These are phyloP conservation scores for Sisyra nigra DNA, from an alignment of 2,888 invertebrate genomes.

Conservation along the genomic window DNA sequence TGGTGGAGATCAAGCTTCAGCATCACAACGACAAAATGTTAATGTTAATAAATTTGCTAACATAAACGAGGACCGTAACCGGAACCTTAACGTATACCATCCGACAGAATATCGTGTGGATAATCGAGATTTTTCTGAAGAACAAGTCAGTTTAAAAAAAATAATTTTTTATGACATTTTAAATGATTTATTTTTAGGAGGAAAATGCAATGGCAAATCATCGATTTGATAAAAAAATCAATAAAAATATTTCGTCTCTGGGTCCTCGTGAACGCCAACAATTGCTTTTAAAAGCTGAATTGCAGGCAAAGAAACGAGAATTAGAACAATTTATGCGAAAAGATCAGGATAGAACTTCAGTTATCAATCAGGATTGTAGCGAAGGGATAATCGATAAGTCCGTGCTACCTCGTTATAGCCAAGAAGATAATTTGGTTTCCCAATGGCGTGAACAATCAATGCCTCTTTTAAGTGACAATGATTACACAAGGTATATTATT, in stretches of 20 bases:
- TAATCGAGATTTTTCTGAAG: slow-evolving; percentile 2
- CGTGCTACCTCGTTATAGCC: slow-evolving; percentile 14
- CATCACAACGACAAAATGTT: not conserved
- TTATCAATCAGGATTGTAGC: slow-evolving; percentile 27
- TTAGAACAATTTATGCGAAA: slow-evolving; percentile 49
- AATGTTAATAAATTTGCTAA: slow-evolving; percentile 6
- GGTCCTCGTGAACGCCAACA: slow-evolving; percentile 37
- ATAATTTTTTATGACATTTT: too few relatives aligned
- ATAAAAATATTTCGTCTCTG: not conserved
- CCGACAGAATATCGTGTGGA: slow-evolving; percentile 2
- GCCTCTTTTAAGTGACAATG: slow-evolving; percentile 7
- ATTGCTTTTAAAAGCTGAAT: slow-evolving; percentile 34
- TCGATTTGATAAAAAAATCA: slow-evolving; percentile 7
- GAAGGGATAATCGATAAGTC: slow-evolving; percentile 22
- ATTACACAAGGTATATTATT: slow-evolving; percentile 11
- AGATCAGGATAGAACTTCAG: slow-evolving; percentile 31
- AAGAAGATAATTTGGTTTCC: not conserved
- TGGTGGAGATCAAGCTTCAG: not conserved
- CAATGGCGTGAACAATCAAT: not conserved
- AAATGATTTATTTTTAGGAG: too few relatives aligned
- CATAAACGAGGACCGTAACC: not conserved
- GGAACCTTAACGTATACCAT: slow-evolving; percentile 7
- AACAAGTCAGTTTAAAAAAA: not conserved
- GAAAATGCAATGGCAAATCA: not conserved
- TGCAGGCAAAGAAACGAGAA: slow-evolving; percentile 46